Evolutionary conservation across 2,113 vertebrate species (phyloP).

Genomic region (Pomatorhinus ruficollis): DNA sequence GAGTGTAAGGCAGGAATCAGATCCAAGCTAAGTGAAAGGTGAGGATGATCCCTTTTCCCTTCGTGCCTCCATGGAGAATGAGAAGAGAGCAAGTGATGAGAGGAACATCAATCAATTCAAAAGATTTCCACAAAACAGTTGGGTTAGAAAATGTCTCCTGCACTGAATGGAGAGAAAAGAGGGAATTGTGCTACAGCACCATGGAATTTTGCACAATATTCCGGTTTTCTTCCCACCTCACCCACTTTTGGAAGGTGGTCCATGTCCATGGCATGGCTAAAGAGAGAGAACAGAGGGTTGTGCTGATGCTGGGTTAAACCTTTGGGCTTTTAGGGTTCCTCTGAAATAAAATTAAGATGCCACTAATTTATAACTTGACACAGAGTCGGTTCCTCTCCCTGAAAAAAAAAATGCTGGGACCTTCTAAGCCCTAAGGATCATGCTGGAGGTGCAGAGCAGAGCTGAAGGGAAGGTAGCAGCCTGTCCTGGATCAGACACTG

Average conservation of each 20-base stretch:
- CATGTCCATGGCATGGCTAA: not conserved
- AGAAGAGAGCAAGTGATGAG: not conserved
- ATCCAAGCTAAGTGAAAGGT: not conserved
- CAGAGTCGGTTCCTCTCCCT: not conserved
- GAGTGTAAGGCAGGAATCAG: not conserved
- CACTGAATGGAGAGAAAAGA: not conserved
- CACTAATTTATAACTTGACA: not conserved
- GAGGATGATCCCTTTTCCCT: not conserved
- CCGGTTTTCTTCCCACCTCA: not conserved
- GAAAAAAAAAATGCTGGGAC: not conserved
- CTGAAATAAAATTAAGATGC: not conserved
- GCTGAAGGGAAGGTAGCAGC: not conserved
- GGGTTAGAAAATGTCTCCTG: not conserved
- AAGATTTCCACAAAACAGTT: fast-evolving
- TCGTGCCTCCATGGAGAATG: not conserved
- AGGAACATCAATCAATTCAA: not conserved
- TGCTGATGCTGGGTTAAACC: not conserved
- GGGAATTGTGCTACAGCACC: not conserved
- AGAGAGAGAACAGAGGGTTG: not conserved
- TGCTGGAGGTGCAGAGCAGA: not conserved
- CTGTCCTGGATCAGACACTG: not conserved
- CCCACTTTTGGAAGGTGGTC: not conserved
- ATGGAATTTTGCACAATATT: not conserved
- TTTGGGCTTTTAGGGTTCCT: not conserved
- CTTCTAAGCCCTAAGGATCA: not conserved